Base-by-base conservation (phyloP, 2,797 vertebrate species). In the Alca torda region DNA sequence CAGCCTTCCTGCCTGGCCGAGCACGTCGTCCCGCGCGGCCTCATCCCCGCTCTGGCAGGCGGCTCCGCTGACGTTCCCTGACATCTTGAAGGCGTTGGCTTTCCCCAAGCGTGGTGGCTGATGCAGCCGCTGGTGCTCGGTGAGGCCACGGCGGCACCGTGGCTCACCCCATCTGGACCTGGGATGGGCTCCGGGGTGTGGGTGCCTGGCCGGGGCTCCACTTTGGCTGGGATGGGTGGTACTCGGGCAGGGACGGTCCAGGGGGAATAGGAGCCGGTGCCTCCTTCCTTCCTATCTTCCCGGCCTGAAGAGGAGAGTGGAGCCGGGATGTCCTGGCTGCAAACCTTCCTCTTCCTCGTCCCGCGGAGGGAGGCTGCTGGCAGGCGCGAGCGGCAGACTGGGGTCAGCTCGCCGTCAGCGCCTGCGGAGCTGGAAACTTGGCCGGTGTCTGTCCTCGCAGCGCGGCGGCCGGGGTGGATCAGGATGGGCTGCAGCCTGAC, bases 401-500 rank as follows among this genome's bases (percentile, higher is more conserved):
- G 50, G 93, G 73, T 89, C 87, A 31, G 70, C 87, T 41, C 15
- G 33, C 80, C 67, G 31, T 8, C 68, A 50, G 46, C 28, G 31
- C 93, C 87, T 14, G 60, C 20, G n/a, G 85, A 19, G 77, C 87
- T 90, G 97, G 97, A 96, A 97, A 96, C 96, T 97, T 97, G 96
- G 95, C 96, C 51, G 54, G 56, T 33, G 68, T 28, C 88, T 7
- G 81, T 75, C 43, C 43, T 85, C 64, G 87, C 93, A 60, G n/a
- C 53, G 68, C 69, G 48, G 73, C 4, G 78, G 73, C 80, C 59
- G 63, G 57, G 68, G 74, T n/a, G 39, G 78, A 84, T 89, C 97
- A 97, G 98, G 98, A 98, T 97, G 97, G 96, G 96, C 92, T 97
- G 97, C 95, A 79, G 86, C 77, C 87, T 98, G 98, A 98, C 98